Conservation (phyloP, 2,888 invertebrate species). For the Platypus cylindrus region DNA sequence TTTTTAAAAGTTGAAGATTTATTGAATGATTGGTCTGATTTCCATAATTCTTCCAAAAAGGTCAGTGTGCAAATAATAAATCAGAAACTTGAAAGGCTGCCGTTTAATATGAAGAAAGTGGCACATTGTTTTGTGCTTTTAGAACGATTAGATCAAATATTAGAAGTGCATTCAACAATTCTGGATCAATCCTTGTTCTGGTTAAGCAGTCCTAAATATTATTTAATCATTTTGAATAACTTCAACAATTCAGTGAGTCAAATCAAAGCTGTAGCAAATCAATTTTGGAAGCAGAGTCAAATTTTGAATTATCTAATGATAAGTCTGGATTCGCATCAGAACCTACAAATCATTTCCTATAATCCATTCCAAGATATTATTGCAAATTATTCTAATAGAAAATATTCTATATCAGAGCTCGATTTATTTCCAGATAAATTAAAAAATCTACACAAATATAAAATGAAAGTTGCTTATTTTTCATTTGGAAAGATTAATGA, state of each 20-base stretch:
- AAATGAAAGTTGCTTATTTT: conserved; percentile 1
- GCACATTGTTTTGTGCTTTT: not conserved
- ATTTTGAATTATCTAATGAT: not conserved
- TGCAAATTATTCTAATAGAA: too few species aligned
- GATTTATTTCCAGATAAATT: conserved; percentile 3
- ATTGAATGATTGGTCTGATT: too few species aligned
- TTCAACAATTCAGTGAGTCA: not conserved
- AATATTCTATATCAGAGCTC: not conserved
- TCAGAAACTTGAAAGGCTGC: not conserved
- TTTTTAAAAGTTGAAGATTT: not conserved
- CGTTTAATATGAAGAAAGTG: not conserved
- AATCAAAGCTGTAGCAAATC: not conserved
- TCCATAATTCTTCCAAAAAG: too few species aligned
- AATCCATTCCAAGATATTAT: not conserved
- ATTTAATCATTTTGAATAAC: not conserved
- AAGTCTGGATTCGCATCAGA: not conserved
- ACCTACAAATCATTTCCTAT: not conserved
- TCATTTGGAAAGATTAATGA: not conserved
- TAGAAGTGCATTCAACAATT: not conserved
- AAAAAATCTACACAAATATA: conserved; percentile 2
- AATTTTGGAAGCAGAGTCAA: not conserved
- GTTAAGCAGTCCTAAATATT: not conserved
- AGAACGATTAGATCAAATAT: not conserved
- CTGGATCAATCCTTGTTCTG: not conserved
- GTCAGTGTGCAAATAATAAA: not conserved